Percentiles rank a stretch among this genome's conserved stretches.
These are phyloP conservation scores for Nothura maculosa DNA, from an alignment of 2,797 vertebrate species.

Conservation along the genomic window DNA sequence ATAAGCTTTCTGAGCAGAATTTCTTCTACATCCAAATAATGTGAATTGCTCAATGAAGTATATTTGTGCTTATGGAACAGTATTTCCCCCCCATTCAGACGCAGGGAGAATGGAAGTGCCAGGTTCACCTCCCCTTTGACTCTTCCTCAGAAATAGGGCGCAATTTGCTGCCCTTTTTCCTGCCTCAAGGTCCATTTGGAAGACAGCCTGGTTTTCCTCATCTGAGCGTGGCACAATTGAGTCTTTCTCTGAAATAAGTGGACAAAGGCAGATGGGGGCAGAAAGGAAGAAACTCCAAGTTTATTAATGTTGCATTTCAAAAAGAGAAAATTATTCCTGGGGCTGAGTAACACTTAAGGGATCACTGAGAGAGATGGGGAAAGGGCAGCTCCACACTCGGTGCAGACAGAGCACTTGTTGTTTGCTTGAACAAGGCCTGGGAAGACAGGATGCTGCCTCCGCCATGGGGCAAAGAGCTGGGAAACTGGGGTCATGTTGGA, in stretches of 20 bases:
- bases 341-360: background rate
- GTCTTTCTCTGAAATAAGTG: constrained; percentile 33
- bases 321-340: constrained; percentile 28
- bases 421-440: background rate
- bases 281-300: constrained; percentile 38
- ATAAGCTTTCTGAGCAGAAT: background rate
- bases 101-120: background rate
- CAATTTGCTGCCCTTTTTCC: background rate
- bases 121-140: background rate
- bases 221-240: constrained; percentile 33
- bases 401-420: background rate
- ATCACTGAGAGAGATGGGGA: constrained; percentile 25
- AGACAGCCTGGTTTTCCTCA: constrained; percentile 18
- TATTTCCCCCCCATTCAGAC: background rate
- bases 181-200: background rate
- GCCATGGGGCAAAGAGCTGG: background rate
- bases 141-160: background rate
- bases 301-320: background rate
- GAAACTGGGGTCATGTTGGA: constrained; percentile 13
- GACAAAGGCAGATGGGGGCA: constrained; percentile 19
- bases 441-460: background rate
- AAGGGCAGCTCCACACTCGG: background rate
- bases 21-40: background rate
- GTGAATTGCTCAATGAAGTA: background rate
- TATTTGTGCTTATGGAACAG: background rate